These are phyloP conservation scores for Spisula subtruncata DNA, from an alignment of 2,888 invertebrate genomes.

Conservation along the genomic window DNA sequence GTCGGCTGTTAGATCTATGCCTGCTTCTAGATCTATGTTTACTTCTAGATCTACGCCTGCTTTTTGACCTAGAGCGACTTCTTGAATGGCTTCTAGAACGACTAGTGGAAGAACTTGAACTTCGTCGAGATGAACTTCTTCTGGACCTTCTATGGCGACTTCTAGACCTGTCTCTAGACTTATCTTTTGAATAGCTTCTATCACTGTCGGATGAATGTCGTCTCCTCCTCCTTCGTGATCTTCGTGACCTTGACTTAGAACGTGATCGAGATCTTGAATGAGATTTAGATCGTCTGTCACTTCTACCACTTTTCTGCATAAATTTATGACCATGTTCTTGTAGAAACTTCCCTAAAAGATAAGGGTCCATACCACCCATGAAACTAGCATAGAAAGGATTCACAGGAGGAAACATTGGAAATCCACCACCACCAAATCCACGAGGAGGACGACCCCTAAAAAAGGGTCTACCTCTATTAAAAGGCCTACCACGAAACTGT, in stretches of 20 bases:
- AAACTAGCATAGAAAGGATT: conserved; percentile 64
- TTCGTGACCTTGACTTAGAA: conserved; percentile 55
- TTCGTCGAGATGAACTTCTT: conserved; percentile 45
- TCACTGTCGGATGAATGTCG: conserved; percentile 44
- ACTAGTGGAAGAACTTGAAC: conserved; percentile 52
- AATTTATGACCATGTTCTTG: conserved; percentile 51
- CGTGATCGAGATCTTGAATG: conserved; percentile 49
- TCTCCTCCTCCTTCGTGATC: conserved; percentile 51
- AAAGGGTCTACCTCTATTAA: conserved; percentile 44
- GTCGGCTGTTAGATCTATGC: conserved; percentile 4
- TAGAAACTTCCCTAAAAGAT: conserved; percentile 42
- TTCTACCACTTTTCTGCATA: conserved; percentile 34
- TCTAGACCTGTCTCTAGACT: conserved; percentile 44
- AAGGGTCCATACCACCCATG: conserved; percentile 57
- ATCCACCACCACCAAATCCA: conserved; percentile 44
- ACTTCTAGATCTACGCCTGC: background rate
- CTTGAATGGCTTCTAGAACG: conserved; percentile 32
- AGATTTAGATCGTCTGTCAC: conserved; percentile 51
- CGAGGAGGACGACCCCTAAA: conserved; percentile 45
- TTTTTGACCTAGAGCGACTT: background rate
- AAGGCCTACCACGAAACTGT: conserved; percentile 42
- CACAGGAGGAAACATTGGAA: conserved; percentile 54
- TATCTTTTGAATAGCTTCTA: conserved; percentile 50
- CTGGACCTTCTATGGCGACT: conserved; percentile 37
- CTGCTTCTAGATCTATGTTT: background rate